These are phyloP conservation scores for Cervus canadensis DNA, from an alignment of 2,113 vertebrate genomes.

Conservation along the genomic window DNA sequence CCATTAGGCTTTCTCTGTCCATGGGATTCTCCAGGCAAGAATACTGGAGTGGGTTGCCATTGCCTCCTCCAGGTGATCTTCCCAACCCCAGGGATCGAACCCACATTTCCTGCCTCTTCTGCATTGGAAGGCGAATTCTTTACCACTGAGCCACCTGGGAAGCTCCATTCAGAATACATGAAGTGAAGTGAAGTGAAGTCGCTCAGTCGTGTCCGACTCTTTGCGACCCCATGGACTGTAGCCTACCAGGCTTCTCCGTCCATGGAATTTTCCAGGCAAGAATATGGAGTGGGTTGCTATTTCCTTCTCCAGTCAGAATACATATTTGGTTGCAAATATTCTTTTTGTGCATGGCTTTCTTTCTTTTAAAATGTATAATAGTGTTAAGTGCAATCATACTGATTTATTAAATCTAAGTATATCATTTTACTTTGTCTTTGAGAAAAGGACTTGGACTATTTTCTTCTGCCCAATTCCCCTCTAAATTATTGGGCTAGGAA, in stretches of 20 bases:
- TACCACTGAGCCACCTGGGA: background rate
- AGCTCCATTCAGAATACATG: background rate
- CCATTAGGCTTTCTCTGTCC: background rate
- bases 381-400: background rate
- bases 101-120: background rate
- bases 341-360: background rate
- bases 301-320: background rate
- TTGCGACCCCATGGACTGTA: too few relatives aligned
- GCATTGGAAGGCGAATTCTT: rapidly evolving
- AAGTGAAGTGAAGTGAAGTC: too few relatives aligned
- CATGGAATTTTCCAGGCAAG: too few relatives aligned
- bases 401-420: background rate
- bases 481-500: background rate
- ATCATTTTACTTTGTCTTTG: background rate
- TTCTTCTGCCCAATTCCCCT: background rate
- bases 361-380: background rate
- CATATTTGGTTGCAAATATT: background rate
- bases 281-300: too few relatives aligned
- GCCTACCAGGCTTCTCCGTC: too few relatives aligned
- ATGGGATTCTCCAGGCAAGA: background rate
- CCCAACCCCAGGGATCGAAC: background rate
- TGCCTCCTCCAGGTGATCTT: background rate
- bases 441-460: background rate
- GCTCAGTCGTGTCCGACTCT: too few relatives aligned
- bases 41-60: background rate